Base-by-base conservation (phyloP, 2,797 vertebrate genomes). In the Cyclopterus lumpus region DNA sequence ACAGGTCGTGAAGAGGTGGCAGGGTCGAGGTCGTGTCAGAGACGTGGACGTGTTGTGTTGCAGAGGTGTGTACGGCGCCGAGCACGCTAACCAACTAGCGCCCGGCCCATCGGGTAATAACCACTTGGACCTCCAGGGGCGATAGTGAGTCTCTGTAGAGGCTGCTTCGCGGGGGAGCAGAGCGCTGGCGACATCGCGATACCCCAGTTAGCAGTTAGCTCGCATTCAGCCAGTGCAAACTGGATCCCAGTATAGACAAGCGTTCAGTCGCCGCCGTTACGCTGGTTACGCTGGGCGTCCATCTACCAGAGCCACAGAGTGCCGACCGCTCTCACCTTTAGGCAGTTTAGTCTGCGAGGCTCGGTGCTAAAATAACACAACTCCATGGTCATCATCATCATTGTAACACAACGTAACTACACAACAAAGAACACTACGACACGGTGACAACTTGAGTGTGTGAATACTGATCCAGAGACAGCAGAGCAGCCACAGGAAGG, bases 381-480 rank as follows among this genome's bases (percentile, higher is more conserved):
- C 46, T 48, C 48, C 46, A 8, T 48, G 18, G 20, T 48, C 46
- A 8, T 48, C 18, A 48, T 48, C 46, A 44, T 44, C 34, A 34
- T 3, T 15, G 14, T 40, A 84, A 68, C 58, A 18, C 14, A 30
- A 9, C 55, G 20, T 42, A 58, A 63, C 36, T 38, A n/a, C 30
- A 26, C 8, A 61, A 24, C 28, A 15, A 57, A 60, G 44, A 36
- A 66, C 24, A 16, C 38, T 3, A 26, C 40, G 15, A 44, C 44
- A 28, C 12, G 36, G 42, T 53, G 32, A 46, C 28, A 34, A 22
- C 14, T 55, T 53, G 61, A 59, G 54, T 38, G 38, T 55, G 62
- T 26, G 60, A 69, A 76, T 73, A 71, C 83, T 69, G 48, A 86
- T 82, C 51, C 34, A 4, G 66, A 80, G 78, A 88, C 75, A 78